Evolutionary conservation across 2,888 invertebrate genomes (phyloP), one percentile per base, ranked within the genome.

Genomic region (Brenthis hecate): DNA sequence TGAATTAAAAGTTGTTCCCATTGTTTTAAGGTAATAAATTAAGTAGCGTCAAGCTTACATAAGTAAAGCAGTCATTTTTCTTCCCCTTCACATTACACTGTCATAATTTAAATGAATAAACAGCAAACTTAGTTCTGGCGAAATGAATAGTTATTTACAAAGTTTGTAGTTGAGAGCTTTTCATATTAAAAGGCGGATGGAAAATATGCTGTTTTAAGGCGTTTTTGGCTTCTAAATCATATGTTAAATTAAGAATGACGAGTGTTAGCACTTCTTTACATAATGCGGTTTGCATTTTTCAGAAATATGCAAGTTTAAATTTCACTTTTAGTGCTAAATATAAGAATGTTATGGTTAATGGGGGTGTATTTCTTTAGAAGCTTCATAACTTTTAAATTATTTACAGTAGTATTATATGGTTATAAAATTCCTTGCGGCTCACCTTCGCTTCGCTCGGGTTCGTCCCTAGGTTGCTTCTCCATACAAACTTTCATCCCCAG

Each of bases 81-180:
- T 54, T 19, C 6, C 14, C 36, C 43, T 69, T 68, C 65, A 68
- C 64, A 68, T 61, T 53, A 68, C 51, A 36, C 56, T 23, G 56
- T 32, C 58, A 70, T 66, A 67, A 70, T 72, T 68, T 69, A 70
- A 72, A 70, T 73, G 68, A 72, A 70, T 70, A 67, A 68, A 69
- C 56, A 64, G 63, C 56, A 36, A 68, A 69, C 54, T 58, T 58
- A 28, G 62, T 43, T 70, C 63, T 61, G 19, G 66, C 23, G 64
- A 64, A 70, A 70, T 72, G 70, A 74, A 72, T 72, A 71, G 66
- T 73, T 73, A 74, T 72, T 68, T 69, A 72, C 68, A 62, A 62
- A 73, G 70, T 72, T 68, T 53, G 62, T 50, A 69, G 36, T 43
- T 43, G 36, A 43, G 67, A 64, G 72, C 70, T 72, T 66, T 70